Conservation (phyloP, 2,888 invertebrate species). For the Drosophila sordidapex region DNA sequence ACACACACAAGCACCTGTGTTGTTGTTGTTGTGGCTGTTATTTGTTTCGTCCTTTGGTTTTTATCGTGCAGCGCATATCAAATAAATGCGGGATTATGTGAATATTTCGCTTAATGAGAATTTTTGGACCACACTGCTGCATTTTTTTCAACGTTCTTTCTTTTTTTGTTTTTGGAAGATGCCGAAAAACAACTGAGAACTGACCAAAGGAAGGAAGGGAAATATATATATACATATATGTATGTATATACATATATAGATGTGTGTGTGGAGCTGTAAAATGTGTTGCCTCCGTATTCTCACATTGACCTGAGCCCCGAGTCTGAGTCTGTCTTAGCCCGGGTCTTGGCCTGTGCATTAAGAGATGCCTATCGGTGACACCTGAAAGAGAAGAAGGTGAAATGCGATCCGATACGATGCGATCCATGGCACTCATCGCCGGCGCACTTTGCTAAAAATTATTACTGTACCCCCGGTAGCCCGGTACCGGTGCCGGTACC, state of each 20-base stretch:
- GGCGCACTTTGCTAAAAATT: slow-evolving; percentile 73
- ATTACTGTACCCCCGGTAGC: slow-evolving; percentile 62
- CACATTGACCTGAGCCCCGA: slow-evolving; percentile 47
- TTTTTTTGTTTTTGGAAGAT: slow-evolving; percentile 26
- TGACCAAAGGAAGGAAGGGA: slow-evolving; percentile 42
- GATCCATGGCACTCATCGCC: slow-evolving; percentile 72
- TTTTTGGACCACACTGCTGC: slow-evolving; percentile 77
- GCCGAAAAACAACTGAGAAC: slow-evolving; percentile 47
- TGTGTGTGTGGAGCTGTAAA: slow-evolving; percentile 61
- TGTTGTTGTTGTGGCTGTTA: slow-evolving; percentile 37
- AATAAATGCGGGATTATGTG: slow-evolving; percentile 81
- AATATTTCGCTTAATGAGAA: slow-evolving; percentile 81
- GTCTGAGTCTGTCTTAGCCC: slow-evolving; percentile 10
- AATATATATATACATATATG: neutral
- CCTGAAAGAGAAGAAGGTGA: slow-evolving; percentile 83
- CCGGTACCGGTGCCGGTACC: slow-evolving; percentile 39
- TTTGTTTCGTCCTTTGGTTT: slow-evolving; percentile 42
- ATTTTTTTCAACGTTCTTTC: slow-evolving; percentile 25
- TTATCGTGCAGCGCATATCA: slow-evolving; percentile 75
- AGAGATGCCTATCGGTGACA: slow-evolving; percentile 84
- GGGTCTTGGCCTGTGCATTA: slow-evolving; percentile 73
- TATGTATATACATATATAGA: neutral
- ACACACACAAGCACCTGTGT: neutral
- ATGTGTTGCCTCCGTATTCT: slow-evolving; percentile 61
- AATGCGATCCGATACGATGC: slow-evolving; percentile 82